These are phyloP conservation scores for Oxystoma pomonae DNA, from an alignment of 2,888 invertebrate genomes.

Conservation along the genomic window DNA sequence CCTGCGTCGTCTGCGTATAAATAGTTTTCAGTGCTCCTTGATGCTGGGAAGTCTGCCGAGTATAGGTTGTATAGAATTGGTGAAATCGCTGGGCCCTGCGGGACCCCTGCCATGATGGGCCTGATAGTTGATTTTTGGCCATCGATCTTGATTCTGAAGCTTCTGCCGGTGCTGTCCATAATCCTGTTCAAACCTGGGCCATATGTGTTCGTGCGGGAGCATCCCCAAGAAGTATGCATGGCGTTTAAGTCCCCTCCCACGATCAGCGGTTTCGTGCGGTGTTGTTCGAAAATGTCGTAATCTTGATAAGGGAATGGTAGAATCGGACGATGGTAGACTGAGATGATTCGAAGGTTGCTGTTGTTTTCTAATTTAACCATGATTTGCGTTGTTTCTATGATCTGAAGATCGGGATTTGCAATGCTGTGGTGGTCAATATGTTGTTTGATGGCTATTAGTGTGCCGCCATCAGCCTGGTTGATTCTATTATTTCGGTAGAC, in stretches of 20 bases:
- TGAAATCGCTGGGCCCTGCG: too few species aligned
- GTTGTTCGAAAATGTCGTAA: not conserved
- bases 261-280: not conserved
- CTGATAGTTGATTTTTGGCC: too few species aligned
- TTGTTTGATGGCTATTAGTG: not conserved
- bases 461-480: not conserved
- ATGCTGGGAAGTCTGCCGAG: too few species aligned
- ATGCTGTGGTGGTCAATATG: not conserved
- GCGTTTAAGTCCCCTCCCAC: conserved; percentile 3
- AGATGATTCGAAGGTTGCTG: not conserved
- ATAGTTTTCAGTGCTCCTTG: too few species aligned
- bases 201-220: not conserved
- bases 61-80: too few species aligned
- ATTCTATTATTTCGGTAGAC: not conserved
- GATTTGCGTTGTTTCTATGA: not conserved
- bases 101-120: too few species aligned
- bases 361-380: not conserved
- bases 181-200: too few species aligned
- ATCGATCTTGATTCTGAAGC: too few species aligned
- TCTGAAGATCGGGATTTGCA: not conserved
- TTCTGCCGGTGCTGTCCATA: too few species aligned
- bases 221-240: not conserved
- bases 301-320: not conserved
- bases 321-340: not conserved
- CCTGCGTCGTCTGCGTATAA: too few species aligned